Percentiles rank a stretch among this genome's conserved stretches.
These are phyloP conservation scores for Atta texana DNA, from an alignment of 1,140 invertebrate genomes.

Conservation along the genomic window DNA sequence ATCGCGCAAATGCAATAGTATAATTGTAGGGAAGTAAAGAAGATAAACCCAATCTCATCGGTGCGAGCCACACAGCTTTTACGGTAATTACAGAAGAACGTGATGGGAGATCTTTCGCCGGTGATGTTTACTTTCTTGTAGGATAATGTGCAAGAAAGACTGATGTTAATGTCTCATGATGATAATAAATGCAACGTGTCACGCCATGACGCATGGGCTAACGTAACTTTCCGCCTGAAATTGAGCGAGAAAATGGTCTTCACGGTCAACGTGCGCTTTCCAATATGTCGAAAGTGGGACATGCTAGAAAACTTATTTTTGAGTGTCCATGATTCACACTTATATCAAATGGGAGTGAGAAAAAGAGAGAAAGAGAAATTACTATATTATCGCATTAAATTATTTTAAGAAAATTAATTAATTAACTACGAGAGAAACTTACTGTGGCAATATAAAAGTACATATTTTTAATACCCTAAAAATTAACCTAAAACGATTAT, in stretches of 20 bases:
- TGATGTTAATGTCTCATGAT: slow-evolving; percentile 20
- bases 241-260: slow-evolving; percentile 40
- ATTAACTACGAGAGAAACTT: slow-evolving; percentile 5
- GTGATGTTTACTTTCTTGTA: slow-evolving; percentile 51
- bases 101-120: slow-evolving; percentile 29
- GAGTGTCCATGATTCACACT: neutral
- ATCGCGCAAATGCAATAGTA: neutral
- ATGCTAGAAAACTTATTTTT: slow-evolving; percentile 40
- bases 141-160: slow-evolving; percentile 14
- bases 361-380: neutral
- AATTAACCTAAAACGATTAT: neutral
- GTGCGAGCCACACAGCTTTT: slow-evolving; percentile 36
- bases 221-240: slow-evolving; percentile 33
- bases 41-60: slow-evolving; percentile 36
- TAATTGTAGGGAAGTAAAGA: slow-evolving; percentile 17
- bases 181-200: slow-evolving; percentile 30
- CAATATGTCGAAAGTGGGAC: slow-evolving; percentile 41
- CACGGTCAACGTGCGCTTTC: slow-evolving; percentile 28
- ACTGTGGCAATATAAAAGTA: neutral
- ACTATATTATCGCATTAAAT: slow-evolving; percentile 4
- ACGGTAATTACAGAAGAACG: slow-evolving; percentile 45
- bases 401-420: neutral
- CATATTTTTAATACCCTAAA: neutral
- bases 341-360: neutral
- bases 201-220: neutral